Evolutionary conservation across 1,140 invertebrate species (phyloP).

Genomic region (Lucilia sericata): DNA sequence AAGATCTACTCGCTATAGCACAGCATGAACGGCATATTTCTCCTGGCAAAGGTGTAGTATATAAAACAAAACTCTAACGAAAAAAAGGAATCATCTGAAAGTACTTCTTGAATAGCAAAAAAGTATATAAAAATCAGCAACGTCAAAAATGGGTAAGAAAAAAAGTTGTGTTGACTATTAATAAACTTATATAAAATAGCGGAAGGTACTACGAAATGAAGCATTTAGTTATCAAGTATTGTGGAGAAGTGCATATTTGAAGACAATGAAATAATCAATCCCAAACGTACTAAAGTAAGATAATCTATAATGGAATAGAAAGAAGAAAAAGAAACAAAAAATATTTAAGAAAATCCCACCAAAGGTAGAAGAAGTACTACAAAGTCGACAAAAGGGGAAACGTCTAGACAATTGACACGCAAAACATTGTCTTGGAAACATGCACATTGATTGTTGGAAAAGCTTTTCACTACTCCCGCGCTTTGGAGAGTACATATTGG

Average conservation of each 20-base stretch:
- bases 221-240: constrained; percentile 64
- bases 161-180: neutral
- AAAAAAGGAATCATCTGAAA: constrained; percentile 53
- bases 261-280: constrained; percentile 61
- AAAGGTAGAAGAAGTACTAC: constrained; percentile 48
- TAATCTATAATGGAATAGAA: constrained; percentile 46
- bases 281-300: constrained; percentile 43
- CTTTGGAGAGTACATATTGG: constrained; percentile 77
- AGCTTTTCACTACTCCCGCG: constrained; percentile 78
- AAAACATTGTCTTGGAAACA: constrained; percentile 85
- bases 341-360: constrained; percentile 5
- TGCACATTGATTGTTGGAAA: constrained; percentile 82
- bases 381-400: constrained; percentile 37
- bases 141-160: constrained; percentile 54
- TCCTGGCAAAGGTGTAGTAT: constrained; percentile 7
- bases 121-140: constrained; percentile 64
- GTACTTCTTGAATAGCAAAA: constrained; percentile 58
- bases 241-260: constrained; percentile 63
- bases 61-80: constrained; percentile 59
- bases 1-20: constrained; percentile 54
- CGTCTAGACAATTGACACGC: constrained; percentile 77
- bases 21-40: neutral
- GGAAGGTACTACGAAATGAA: constrained; percentile 64
- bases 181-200: constrained; percentile 46
- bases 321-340: constrained; percentile 38